phyloP scores from a whole-genome alignment of 2,113 vertebrate species.

The Centrocercus urophasianus region DNA sequence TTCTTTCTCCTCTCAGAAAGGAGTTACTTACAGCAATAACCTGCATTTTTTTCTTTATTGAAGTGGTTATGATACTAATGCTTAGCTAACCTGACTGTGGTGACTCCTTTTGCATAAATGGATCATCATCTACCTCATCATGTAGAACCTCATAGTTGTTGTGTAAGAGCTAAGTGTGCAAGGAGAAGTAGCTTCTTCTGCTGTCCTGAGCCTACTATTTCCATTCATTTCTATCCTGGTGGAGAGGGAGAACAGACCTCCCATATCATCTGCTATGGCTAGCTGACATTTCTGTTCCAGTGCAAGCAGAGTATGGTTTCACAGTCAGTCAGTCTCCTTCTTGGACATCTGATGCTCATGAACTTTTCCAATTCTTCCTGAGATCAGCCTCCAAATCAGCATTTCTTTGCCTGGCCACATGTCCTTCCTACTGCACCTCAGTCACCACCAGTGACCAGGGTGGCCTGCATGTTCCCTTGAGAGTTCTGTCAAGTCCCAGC shows the following conservation, averaged over 20 bases:
- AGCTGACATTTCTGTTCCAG: background rate
- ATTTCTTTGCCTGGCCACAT: background rate
- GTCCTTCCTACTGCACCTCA: background rate
- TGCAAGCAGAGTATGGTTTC: background rate
- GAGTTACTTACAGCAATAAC: background rate
- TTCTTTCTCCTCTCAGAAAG: background rate
- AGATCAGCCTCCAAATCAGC: background rate
- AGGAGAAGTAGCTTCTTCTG: background rate
- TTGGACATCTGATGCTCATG: no score
- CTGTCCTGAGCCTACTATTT: background rate
- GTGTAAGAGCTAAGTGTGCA: background rate
- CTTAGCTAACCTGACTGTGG: background rate
- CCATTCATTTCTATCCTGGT: background rate
- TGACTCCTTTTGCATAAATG: background rate
- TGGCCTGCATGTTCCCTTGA: background rate
- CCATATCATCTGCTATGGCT: background rate
- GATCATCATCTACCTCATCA: background rate
- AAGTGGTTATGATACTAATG: accelerated
- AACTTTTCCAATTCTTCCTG: background rate
- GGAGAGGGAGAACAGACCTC: background rate
- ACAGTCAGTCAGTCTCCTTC: background rate
- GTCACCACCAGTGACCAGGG: background rate
- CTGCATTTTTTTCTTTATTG: background rate
- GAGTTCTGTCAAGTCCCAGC: no score
- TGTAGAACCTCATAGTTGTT: background rate